Conservation (phyloP, 1,140 invertebrate genomes). For the Brachionus angularis region DNA sequence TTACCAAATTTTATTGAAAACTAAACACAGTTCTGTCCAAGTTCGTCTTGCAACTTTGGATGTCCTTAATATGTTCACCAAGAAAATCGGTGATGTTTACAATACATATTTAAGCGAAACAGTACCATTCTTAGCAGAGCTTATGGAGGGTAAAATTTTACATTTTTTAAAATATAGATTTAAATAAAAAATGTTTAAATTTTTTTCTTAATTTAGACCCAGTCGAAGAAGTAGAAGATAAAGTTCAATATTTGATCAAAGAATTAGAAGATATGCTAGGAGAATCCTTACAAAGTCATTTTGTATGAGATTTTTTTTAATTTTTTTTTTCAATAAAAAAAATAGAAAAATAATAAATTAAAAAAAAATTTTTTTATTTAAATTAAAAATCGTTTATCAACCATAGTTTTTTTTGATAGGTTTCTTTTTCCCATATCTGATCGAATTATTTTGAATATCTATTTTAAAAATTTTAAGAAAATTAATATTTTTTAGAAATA, state of each 20-base stretch:
- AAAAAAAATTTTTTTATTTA: constrained; percentile 44
- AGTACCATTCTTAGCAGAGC: constrained; percentile 60
- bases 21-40: constrained; percentile 66
- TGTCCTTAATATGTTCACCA: constrained; percentile 54
- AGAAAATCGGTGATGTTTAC: constrained; percentile 58
- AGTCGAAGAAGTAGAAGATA: constrained; percentile 53
- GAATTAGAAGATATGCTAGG: constrained; percentile 55
- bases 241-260: constrained; percentile 53
- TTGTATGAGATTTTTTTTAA: constrained; percentile 34
- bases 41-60: constrained; percentile 56
- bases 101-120: constrained; percentile 58
- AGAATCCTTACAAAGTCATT: constrained; percentile 56
- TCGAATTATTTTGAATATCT: constrained; percentile 51
- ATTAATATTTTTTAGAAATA: background rate
- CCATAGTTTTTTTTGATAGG: constrained; percentile 67
- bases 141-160: constrained; percentile 61
- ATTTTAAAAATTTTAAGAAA: background rate
- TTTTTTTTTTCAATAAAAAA: constrained; percentile 8
- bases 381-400: constrained; percentile 66
- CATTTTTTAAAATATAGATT: no score
- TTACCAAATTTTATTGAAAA: constrained; percentile 81
- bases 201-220: constrained; percentile 53
- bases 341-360: background rate
- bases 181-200: no score
- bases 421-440: constrained; percentile 63